Percentiles rank a stretch among this genome's conserved stretches.
Conservation (phyloP, 2,113 vertebrate genomes). For the Sinocyclocheilus rhinocerous region DNA sequence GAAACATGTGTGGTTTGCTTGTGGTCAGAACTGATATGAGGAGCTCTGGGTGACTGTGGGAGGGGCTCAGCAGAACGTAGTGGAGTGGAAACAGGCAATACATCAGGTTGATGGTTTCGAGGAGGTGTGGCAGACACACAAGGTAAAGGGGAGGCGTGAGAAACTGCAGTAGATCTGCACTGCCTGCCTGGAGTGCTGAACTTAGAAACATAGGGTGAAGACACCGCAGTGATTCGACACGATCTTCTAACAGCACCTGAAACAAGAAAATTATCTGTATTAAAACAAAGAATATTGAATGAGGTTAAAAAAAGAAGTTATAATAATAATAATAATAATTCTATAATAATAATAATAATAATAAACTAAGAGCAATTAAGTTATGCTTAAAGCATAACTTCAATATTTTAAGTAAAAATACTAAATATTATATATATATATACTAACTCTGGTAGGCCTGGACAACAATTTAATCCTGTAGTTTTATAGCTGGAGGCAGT, state of each 20-base stretch:
- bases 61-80: constrained; percentile 11
- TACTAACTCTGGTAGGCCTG: too few relatives aligned
- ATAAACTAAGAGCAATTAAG: not conserved
- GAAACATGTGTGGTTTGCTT: constrained; percentile 39
- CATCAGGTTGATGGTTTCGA: not conserved
- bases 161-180: constrained; percentile 48
- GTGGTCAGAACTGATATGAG: constrained; percentile 46
- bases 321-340: too few relatives aligned
- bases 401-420: too few relatives aligned
- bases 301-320: not conserved
- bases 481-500: too few relatives aligned
- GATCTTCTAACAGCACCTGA: constrained; percentile 67
- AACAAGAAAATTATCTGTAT: not conserved
- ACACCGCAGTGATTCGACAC: constrained; percentile 55
- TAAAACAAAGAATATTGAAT: not conserved
- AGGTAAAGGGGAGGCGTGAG: constrained; percentile 46
- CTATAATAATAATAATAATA: too few relatives aligned
- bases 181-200: constrained; percentile 63
- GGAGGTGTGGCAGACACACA: constrained; percentile 28
- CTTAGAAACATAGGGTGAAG: constrained; percentile 57
- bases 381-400: too few relatives aligned
- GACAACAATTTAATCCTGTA: too few relatives aligned
- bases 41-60: constrained; percentile 41
- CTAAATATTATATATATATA: too few relatives aligned
- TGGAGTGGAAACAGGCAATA: constrained; percentile 16